These are phyloP conservation scores for Latrodectus hesperus DNA, from an alignment of 2,888 invertebrate species.

Conservation along the genomic window DNA sequence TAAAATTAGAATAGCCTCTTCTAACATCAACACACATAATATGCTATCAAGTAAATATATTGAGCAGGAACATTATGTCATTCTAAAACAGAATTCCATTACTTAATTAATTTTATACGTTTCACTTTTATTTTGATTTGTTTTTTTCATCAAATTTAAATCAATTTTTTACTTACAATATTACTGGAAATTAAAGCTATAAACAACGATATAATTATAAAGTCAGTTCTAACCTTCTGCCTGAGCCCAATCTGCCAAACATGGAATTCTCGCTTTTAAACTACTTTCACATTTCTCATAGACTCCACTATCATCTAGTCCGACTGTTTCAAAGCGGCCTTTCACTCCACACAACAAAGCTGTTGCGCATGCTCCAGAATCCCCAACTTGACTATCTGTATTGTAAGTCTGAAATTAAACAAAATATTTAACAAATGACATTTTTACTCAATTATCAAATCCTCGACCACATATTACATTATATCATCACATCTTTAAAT, in stretches of 20 bases:
- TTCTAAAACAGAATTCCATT: too few species aligned
- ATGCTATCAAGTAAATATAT: too few species aligned
- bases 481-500: too few species aligned
- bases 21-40: too few species aligned
- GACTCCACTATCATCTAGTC: conserved; percentile 68
- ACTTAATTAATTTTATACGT: too few species aligned
- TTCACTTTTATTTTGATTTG: too few species aligned
- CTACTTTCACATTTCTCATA: conserved; percentile 70
- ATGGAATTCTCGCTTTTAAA: conserved; percentile 53
- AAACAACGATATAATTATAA: background rate
- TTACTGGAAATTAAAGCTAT: background rate
- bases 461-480: too few species aligned
- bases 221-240: conserved; percentile 69
- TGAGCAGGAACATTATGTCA: too few species aligned
- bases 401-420: conserved; percentile 70
- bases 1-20: too few species aligned
- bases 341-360: conserved; percentile 72
- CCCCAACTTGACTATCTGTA: conserved; percentile 70
- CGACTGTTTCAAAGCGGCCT: conserved; percentile 71
- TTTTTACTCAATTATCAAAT: too few species aligned
- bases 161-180: background rate
- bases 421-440: too few species aligned
- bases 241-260: conserved; percentile 72
- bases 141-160: background rate
- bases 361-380: conserved; percentile 72